Evolutionary conservation across 1,140 invertebrate species (phyloP).

Genomic region (Contarinia nasturtii): DNA sequence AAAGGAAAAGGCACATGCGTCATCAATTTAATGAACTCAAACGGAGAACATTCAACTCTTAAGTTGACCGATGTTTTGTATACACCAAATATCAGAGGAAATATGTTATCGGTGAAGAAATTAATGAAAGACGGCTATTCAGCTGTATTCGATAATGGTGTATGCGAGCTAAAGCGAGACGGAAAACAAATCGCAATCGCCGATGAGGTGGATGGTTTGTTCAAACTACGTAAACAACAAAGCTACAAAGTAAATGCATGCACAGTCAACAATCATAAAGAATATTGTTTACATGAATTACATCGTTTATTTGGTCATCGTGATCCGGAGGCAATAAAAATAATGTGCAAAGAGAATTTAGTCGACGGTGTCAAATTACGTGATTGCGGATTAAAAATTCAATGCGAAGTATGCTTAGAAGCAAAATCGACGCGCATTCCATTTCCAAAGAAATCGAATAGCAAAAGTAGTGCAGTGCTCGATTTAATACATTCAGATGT

Average conservation of each 20-base stretch:
- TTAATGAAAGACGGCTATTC: conserved; percentile 11
- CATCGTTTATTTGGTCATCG: conserved; percentile 22
- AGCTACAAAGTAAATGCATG: conserved; percentile 3
- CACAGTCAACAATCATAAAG: background rate
- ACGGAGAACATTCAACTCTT: background rate
- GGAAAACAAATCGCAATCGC: conserved; percentile 11
- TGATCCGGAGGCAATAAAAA: conserved; percentile 19
- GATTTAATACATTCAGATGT: conserved; percentile 25
- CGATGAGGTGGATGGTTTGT: conserved; percentile 8
- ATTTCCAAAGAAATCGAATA: conserved; percentile 11
- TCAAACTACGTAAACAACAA: conserved; percentile 4
- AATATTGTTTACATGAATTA: conserved; percentile 9
- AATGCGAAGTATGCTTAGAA: conserved; percentile 16
- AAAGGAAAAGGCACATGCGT: background rate
- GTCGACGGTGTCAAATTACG: conserved; percentile 12
- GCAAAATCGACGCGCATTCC: conserved; percentile 19
- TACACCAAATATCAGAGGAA: conserved; percentile 19
- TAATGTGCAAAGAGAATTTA: conserved; percentile 7
- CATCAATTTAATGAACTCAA: background rate
- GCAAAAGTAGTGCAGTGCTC: conserved; percentile 11
- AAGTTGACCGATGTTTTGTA: conserved; percentile 13
- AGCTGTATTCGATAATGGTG: conserved; percentile 12
- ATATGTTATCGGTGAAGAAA: conserved; percentile 19
- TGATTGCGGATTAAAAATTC: background rate
- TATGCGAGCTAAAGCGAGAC: conserved; percentile 7